A percentile compares a stretch with the other conserved stretches of the same genome.
Evolutionary conservation across 1,140 invertebrate genomes (phyloP).

Genomic region (Luehdorfia chinensis): DNA sequence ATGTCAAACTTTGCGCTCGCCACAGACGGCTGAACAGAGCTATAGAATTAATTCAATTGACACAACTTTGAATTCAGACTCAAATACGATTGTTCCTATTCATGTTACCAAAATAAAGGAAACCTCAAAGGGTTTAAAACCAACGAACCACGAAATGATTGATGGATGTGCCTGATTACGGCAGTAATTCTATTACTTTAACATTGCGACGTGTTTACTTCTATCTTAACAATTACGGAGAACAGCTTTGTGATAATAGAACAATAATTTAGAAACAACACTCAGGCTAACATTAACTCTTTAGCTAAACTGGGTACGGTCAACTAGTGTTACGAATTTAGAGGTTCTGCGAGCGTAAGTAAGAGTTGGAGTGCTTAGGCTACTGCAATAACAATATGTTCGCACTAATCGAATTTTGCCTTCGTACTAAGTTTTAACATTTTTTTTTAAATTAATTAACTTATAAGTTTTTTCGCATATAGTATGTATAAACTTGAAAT

Average conservation of each 20-base stretch:
- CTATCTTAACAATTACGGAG: neutral
- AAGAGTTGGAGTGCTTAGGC: conserved; percentile 33
- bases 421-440: conserved; percentile 9
- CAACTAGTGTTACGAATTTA: conserved; percentile 9
- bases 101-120: conserved; percentile 54
- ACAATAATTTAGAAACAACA: conserved; percentile 1
- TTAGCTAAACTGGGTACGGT: conserved; percentile 2
- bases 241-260: neutral
- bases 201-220: neutral
- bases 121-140: conserved; percentile 51
- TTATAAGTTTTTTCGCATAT: no score
- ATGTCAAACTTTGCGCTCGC: conserved; percentile 61
- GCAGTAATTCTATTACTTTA: conserved; percentile 6
- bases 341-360: conserved; percentile 11
- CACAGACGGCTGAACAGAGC: conserved; percentile 52
- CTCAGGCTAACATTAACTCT: conserved; percentile 7
- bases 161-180: conserved; percentile 33
- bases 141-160: conserved; percentile 49
- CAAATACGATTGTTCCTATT: conserved; percentile 63
- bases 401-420: conserved; percentile 11
- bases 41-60: conserved; percentile 72
- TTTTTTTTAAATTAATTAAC: no score
- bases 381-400: conserved; percentile 11
- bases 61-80: conserved; percentile 57
- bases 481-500: no score